phyloP scores from a whole-genome alignment of 2,888 invertebrate species.

The Sphinx pinastri region DNA sequence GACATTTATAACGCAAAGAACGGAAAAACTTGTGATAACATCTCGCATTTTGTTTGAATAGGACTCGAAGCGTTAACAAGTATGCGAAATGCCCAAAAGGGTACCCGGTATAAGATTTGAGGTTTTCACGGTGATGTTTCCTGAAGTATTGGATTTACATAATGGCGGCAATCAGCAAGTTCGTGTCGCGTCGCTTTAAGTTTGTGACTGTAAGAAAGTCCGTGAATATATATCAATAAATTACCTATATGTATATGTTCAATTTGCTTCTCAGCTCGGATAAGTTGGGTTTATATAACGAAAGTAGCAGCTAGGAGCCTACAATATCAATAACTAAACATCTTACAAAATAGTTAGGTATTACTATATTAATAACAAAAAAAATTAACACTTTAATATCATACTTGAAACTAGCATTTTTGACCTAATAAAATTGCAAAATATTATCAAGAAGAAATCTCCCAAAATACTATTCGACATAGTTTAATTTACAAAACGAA shows the following conservation, averaged over 20 bases:
- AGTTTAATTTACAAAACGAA: background rate
- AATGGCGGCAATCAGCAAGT: conserved; percentile 16
- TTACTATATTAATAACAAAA: too few relatives aligned
- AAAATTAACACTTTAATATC: too few relatives aligned
- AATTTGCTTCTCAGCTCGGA: too few relatives aligned
- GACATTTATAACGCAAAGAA: conserved; percentile 6
- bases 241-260: too few relatives aligned
- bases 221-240: background rate
- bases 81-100: conserved; percentile 12
- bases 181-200: background rate
- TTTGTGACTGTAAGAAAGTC: background rate
- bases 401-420: too few relatives aligned
- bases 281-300: too few relatives aligned
- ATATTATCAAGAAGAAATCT: background rate
- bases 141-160: conserved; percentile 9
- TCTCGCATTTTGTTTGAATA: conserved; percentile 34
- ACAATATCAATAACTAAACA: too few relatives aligned
- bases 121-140: conserved; percentile 10
- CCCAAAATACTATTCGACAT: background rate
- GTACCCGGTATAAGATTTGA: background rate
- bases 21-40: conserved; percentile 34
- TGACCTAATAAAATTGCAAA: background rate
- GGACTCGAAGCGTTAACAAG: conserved; percentile 29
- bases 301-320: too few relatives aligned
- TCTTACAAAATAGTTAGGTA: too few relatives aligned